These are phyloP conservation scores for Corella eumyota DNA, from an alignment of 23 tunicate genomes.

Conservation along the genomic window DNA sequence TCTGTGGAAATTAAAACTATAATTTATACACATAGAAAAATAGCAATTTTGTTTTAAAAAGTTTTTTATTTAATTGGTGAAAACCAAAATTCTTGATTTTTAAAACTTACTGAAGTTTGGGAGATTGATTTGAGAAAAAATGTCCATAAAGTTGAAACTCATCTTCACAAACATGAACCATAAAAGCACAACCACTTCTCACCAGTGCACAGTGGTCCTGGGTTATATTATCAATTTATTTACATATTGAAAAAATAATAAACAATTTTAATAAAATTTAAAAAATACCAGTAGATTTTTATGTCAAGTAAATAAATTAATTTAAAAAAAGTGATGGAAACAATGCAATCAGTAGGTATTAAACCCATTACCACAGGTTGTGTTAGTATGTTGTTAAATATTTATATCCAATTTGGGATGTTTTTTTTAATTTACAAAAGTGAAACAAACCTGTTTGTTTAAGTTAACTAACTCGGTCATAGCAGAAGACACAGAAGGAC, in stretches of 20 bases:
- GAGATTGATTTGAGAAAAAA: conserved; percentile 63
- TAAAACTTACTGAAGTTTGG: conserved; percentile 56
- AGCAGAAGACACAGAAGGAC: conserved; percentile 85
- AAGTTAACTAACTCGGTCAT: conserved; percentile 59
- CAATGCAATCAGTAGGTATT: too few relatives aligned
- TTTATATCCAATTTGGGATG: too few relatives aligned
- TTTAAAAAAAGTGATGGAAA: neutral
- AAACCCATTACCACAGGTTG: too few relatives aligned
- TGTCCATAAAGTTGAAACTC: conserved; percentile 94
- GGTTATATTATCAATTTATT: too few relatives aligned
- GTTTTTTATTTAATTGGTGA: neutral
- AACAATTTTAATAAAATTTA: neutral
- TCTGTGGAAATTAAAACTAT: too few relatives aligned
- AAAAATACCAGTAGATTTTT: neutral
- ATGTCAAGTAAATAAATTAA: neutral
- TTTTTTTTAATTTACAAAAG: too few relatives aligned
- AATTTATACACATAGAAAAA: neutral
- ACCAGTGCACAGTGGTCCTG: conserved; percentile 96
- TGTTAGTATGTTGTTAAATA: too few relatives aligned
- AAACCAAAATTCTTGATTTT: too few relatives aligned
- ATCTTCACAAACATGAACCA: conserved; percentile 99
- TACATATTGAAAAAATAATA: neutral
- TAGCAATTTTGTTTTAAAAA: neutral
- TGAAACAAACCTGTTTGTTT: conserved; percentile 38
- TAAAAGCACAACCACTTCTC: conserved; percentile 92